Conservation (phyloP, 2,797 vertebrate genomes). For the Lacerta agilis region DNA sequence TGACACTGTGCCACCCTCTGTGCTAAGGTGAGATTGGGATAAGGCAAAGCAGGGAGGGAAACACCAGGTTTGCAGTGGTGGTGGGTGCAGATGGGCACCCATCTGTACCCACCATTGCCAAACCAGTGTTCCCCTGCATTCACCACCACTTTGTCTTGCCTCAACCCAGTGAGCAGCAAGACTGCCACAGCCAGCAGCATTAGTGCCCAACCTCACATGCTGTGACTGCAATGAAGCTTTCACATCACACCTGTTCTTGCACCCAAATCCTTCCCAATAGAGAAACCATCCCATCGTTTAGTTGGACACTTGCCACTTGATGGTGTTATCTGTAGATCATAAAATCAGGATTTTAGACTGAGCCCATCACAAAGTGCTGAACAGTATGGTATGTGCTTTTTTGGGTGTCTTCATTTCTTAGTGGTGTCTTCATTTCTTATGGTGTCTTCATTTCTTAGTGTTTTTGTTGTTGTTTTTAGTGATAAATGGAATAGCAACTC, state of each 20-base stretch:
- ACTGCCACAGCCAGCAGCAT: too few relatives aligned
- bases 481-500: slow-evolving; percentile 64
- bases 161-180: too few relatives aligned
- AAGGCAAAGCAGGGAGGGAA: too few relatives aligned
- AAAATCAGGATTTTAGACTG: neutral
- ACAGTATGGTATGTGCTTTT: slow-evolving; percentile 32
- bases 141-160: too few relatives aligned
- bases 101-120: too few relatives aligned
- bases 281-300: neutral
- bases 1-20: too few relatives aligned
- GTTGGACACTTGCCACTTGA: neutral
- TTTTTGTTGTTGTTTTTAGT: slow-evolving; percentile 63
- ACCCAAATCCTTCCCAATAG: neutral
- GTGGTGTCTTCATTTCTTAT: slow-evolving; percentile 40
- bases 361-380: slow-evolving; percentile 3
- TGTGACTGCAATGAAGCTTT: neutral
- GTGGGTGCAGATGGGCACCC: too few relatives aligned
- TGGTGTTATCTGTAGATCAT: neutral
- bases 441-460: slow-evolving; percentile 47
- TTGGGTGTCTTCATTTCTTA: slow-evolving; percentile 42
- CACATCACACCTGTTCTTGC: neutral
- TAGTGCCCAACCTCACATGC: too few relatives aligned
- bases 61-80: too few relatives aligned
- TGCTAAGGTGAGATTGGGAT: too few relatives aligned
- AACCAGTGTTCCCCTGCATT: too few relatives aligned